These are phyloP conservation scores for Kryptolebias marmoratus DNA, from an alignment of 2,113 vertebrate genomes.

Conservation along the genomic window DNA sequence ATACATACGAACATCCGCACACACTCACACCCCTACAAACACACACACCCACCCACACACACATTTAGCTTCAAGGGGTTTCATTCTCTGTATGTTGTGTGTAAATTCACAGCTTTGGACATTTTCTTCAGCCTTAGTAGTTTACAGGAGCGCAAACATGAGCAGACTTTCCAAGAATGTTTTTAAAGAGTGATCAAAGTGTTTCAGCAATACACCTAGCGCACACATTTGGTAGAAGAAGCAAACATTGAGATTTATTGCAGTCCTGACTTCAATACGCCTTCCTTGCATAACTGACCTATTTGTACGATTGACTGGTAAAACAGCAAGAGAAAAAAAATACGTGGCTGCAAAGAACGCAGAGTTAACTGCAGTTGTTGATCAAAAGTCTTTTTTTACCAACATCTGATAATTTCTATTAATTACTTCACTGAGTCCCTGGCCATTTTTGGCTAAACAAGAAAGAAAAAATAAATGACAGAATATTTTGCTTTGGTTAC, in stretches of 20 bases:
- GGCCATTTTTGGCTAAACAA: no score
- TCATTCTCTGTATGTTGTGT: conserved; percentile 39
- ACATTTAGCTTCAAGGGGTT: conserved; percentile 27
- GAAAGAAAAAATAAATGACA: no score
- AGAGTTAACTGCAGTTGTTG: no score
- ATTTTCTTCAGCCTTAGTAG: conserved; percentile 20
- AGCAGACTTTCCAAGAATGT: conserved; percentile 27
- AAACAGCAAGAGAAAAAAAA: not conserved
- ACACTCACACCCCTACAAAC: conserved; percentile 5
- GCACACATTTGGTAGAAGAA: not conserved
- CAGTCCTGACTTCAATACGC: not conserved
- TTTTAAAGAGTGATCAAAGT: conserved; percentile 23
- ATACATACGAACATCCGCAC: conserved; percentile 65
- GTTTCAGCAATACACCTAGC: not conserved
- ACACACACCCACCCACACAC: conserved; percentile 9
- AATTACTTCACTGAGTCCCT: no score
- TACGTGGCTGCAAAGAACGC: not conserved
- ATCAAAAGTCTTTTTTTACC: no score
- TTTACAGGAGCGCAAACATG: conserved; percentile 14
- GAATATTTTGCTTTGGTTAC: no score
- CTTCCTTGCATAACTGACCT: not conserved
- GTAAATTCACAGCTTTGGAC: conserved; percentile 41
- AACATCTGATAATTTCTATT: no score
- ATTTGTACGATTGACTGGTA: not conserved
- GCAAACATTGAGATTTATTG: conserved; percentile 12